Conservation (phyloP, 2,888 invertebrate species). For the Drosophila sordidapex region DNA sequence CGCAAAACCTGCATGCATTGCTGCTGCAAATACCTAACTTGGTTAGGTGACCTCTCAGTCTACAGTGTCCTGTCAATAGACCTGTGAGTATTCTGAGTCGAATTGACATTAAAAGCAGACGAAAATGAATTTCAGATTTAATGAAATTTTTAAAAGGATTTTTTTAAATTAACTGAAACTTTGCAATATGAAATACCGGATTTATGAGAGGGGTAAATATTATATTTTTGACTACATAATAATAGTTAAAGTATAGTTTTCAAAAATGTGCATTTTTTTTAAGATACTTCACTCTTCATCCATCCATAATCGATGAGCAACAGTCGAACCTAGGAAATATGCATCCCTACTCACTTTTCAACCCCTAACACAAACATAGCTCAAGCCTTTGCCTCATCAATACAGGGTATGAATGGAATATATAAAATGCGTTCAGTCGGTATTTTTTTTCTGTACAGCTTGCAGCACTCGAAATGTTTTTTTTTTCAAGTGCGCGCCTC, state of each 20-base stretch:
- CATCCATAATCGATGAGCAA: background rate
- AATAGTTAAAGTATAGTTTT: background rate
- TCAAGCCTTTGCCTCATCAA: background rate
- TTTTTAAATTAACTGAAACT: background rate
- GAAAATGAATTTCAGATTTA: fast-evolving
- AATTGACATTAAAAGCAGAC: background rate
- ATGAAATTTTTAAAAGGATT: background rate
- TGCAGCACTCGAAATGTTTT: slow-evolving; percentile 20
- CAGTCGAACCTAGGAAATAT: background rate
- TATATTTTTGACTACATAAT: background rate
- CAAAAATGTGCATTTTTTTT: background rate
- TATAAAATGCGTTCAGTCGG: background rate
- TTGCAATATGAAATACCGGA: background rate
- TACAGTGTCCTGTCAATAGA: too few relatives aligned
- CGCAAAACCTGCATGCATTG: too few relatives aligned
- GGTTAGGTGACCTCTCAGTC: too few relatives aligned
- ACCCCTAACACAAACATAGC: background rate
- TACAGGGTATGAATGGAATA: slow-evolving; percentile 20
- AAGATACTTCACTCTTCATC: background rate
- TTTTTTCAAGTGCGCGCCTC: slow-evolving; percentile 42
- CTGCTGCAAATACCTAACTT: too few relatives aligned
- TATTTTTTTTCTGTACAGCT: slow-evolving; percentile 11
- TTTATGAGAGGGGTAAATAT: background rate
- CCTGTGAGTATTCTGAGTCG: too few relatives aligned
- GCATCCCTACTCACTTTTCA: background rate